A percentile compares a stretch with the other conserved stretches of the same genome.
Conservation (phyloP, 2,797 vertebrate species). For the Scolopax bukidnonensis region DNA sequence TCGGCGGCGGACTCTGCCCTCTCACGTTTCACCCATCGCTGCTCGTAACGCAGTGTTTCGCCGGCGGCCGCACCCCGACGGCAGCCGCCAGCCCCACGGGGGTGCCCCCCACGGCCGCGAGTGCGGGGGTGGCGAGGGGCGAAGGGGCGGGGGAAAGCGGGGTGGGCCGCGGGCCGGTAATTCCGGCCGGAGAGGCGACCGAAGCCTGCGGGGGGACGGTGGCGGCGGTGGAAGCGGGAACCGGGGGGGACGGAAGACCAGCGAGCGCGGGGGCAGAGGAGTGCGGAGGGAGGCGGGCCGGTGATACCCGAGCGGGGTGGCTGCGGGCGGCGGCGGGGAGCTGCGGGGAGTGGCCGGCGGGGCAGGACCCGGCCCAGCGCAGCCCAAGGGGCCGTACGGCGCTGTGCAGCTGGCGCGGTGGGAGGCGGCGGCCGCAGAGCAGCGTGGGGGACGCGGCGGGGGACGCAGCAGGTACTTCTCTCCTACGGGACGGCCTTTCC, state of each 20-base stretch:
- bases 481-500: background rate
- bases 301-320: background rate
- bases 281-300: no score
- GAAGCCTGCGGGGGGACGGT: no score
- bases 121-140: background rate
- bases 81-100: background rate
- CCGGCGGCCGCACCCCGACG: background rate
- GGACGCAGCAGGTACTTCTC: background rate
- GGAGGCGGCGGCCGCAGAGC: background rate
- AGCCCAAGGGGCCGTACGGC: background rate
- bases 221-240: background rate
- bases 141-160: background rate
- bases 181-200: background rate
- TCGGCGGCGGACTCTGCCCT: background rate
- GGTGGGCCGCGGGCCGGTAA: background rate
- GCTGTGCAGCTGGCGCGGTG: background rate
- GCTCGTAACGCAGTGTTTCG: fast-evolving
- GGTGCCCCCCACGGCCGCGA: fast-evolving
- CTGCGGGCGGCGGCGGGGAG: background rate
- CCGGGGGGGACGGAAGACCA: no score
- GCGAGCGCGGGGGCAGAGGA: no score
- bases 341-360: background rate
- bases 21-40: background rate
- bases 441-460: background rate
- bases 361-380: background rate